phyloP scores from a whole-genome alignment of 2,113 vertebrate genomes.

The Pipa parva region DNA sequence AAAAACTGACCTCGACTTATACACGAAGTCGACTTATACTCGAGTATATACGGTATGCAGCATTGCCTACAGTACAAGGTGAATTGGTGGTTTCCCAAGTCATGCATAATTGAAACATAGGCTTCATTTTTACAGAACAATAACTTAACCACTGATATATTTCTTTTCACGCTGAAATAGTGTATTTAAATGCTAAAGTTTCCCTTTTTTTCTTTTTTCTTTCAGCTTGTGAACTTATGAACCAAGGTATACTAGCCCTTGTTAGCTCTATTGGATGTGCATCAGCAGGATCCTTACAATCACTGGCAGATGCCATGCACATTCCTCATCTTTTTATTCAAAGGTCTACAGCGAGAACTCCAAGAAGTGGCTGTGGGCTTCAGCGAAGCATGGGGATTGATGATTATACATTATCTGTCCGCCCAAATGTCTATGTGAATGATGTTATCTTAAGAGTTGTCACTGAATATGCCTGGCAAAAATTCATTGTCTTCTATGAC shows the following conservation, averaged over 20 bases:
- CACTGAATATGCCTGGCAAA: conserved; percentile 96
- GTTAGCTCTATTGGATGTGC: conserved; percentile 97
- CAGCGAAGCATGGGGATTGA: conserved; percentile 77
- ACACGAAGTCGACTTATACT: no score
- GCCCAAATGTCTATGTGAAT: conserved; percentile 90
- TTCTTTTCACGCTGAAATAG: no score
- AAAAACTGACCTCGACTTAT: no score
- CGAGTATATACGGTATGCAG: no score
- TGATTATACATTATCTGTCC: conserved; percentile 94
- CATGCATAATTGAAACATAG: no score
- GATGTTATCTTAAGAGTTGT: conserved; percentile 93
- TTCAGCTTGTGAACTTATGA: conserved; percentile 97
- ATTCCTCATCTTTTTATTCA: conserved; percentile 98
- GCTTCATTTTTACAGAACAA: no score
- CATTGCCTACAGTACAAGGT: no score
- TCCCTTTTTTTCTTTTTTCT: conserved; percentile 53
- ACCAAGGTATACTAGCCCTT: conserved; percentile 93
- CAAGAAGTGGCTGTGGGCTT: conserved; percentile 80
- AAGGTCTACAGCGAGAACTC: conserved; percentile 78
- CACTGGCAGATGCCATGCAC: conserved; percentile 93
- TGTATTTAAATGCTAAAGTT: no score
- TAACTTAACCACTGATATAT: no score
- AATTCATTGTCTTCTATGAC: conserved; percentile 97
- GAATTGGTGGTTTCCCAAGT: no score
- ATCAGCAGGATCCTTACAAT: conserved; percentile 89